Conservation (phyloP, 2,888 invertebrate genomes). For the Idaea biselata region DNA sequence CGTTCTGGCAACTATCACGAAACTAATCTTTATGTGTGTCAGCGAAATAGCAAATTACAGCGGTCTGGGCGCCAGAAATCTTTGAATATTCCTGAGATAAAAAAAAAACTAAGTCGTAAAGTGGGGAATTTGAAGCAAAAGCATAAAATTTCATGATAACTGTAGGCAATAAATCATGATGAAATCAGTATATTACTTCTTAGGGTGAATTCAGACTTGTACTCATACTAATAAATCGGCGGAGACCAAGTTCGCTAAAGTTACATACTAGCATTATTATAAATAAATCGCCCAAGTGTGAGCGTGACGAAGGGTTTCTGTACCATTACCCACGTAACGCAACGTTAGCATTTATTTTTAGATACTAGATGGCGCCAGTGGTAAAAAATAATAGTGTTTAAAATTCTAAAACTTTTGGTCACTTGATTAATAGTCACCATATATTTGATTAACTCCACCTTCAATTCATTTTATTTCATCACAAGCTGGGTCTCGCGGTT, state of each 20-base stretch:
- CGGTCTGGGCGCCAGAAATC: background rate
- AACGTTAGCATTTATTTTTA: too few species aligned
- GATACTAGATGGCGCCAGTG: too few species aligned
- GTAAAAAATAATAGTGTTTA: too few species aligned
- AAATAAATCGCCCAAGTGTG: too few species aligned
- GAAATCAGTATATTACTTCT: conserved; percentile 57
- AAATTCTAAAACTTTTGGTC: too few species aligned
- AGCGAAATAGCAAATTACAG: background rate
- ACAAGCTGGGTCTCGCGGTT: too few species aligned
- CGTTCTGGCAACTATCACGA: background rate
- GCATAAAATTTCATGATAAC: conserved; percentile 32
- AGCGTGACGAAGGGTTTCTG: too few species aligned
- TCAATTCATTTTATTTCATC: too few species aligned
- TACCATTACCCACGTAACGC: too few species aligned
- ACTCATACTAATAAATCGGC: background rate
- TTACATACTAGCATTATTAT: background rate
- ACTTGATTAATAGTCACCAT: too few species aligned
- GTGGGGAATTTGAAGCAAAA: conserved; percentile 20
- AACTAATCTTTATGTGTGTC: conserved; percentile 1
- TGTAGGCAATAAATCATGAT: conserved; percentile 64
- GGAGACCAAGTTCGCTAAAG: background rate
- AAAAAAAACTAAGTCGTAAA: conserved; percentile 9
- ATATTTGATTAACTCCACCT: too few species aligned
- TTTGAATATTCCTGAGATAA: conserved; percentile 5
- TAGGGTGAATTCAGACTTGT: conserved; percentile 27